A percentile compares a stretch with the other conserved stretches of the same genome.
Conservation (phyloP, 1,140 invertebrate species). For the Diabrotica undecimpunctata region DNA sequence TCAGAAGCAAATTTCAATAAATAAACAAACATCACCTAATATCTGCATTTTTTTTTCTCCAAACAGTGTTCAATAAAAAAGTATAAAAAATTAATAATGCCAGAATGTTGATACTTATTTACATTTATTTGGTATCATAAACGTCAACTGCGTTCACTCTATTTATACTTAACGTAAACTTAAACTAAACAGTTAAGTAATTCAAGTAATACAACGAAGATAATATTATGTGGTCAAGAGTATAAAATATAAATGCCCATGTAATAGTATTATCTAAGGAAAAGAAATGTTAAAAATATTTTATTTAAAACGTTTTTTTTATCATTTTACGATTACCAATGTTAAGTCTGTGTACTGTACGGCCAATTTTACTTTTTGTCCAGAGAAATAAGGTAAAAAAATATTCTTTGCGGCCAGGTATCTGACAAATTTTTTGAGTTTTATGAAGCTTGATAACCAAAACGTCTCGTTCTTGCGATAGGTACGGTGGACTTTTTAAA, state of each 20-base stretch:
- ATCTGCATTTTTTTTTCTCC: not conserved
- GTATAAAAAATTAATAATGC: constrained; percentile 3
- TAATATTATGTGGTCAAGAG: not conserved
- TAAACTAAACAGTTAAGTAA: not conserved
- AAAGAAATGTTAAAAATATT: not conserved
- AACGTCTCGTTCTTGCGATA: no score
- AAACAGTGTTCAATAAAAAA: not conserved
- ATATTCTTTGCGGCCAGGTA: no score
- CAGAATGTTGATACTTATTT: not conserved
- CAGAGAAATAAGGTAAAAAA: no score
- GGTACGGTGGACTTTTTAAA: no score
- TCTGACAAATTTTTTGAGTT: no score
- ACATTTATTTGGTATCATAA: not conserved
- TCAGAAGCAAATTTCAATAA: not conserved
- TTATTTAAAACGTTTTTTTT: no score
- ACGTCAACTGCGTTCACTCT: not conserved
- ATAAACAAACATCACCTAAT: not conserved
- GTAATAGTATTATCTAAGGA: not conserved
- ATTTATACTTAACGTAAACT: not conserved
- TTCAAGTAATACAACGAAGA: not conserved
- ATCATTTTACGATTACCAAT: no score
- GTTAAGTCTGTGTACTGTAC: no score
- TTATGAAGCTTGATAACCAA: no score
- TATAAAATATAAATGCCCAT: not conserved
- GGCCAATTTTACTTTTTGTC: no score